A percentile compares a stretch with the other conserved stretches of the same genome.
These are phyloP conservation scores for Eupithecia insigniata DNA, from an alignment of 2,888 invertebrate species.

Conservation along the genomic window DNA sequence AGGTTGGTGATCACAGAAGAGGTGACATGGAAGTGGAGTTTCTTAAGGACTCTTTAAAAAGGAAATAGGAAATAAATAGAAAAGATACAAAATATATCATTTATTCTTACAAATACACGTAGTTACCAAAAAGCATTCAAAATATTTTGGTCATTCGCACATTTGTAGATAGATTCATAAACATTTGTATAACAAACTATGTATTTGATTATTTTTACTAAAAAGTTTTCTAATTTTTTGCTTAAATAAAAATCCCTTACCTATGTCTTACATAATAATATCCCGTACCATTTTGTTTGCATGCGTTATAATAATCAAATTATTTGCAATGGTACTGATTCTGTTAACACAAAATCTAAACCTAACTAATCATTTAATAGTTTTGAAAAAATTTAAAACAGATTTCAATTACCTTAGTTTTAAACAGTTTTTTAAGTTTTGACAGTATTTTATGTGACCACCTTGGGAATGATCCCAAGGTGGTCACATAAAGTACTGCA, in stretches of 20 bases:
- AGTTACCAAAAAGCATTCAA: neutral
- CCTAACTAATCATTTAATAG: no score
- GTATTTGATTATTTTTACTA: neutral
- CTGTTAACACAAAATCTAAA: neutral
- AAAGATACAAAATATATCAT: neutral
- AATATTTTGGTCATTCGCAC: neutral
- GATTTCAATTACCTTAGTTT: no score
- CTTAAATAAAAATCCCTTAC: neutral
- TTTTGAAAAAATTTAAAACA: no score
- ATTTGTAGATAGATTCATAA: neutral
- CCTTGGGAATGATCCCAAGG: no score
- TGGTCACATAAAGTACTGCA: no score
- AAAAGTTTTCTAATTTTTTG: neutral
- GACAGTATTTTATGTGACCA: no score
- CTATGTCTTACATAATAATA: neutral
- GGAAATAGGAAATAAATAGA: slow-evolving; percentile 3
- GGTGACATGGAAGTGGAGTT: no score
- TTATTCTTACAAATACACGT: neutral
- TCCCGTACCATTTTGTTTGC: neutral
- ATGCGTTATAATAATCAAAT: neutral
- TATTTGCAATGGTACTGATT: neutral
- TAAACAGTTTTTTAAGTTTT: no score
- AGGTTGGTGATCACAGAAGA: no score
- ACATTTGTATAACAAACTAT: neutral
- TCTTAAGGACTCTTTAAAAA: no score